These are phyloP conservation scores for Anneissia japonica DNA, from an alignment of 35 echinoderm and acorn worm species.

Conservation along the genomic window DNA sequence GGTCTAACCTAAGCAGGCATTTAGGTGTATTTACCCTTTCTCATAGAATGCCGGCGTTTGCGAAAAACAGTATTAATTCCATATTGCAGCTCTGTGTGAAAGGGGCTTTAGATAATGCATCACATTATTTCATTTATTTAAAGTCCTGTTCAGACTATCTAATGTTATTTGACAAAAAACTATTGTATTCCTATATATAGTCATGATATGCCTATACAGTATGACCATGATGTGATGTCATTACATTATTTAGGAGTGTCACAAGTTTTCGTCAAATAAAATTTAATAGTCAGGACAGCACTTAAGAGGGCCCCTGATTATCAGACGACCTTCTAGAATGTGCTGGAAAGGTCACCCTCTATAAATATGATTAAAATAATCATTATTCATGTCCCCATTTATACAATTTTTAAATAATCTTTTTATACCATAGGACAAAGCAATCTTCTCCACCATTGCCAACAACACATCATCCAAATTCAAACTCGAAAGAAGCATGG, in stretches of 20 bases:
- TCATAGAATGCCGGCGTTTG: too few relatives aligned
- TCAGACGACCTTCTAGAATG: neutral
- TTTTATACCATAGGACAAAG: conserved; percentile 4
- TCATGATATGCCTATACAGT: too few relatives aligned
- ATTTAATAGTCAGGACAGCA: neutral
- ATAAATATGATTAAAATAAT: neutral
- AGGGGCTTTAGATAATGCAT: too few relatives aligned
- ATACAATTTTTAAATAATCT: neutral
- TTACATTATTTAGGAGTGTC: neutral
- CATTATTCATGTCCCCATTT: neutral
- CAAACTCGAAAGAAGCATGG: conserved; percentile 35
- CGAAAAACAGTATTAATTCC: too few relatives aligned
- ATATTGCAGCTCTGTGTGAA: too few relatives aligned
- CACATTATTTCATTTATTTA: too few relatives aligned
- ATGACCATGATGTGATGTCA: too few relatives aligned
- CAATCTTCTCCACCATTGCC: conserved; percentile 12
- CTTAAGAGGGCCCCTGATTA: neutral
- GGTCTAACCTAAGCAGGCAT: too few relatives aligned
- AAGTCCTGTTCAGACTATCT: too few relatives aligned
- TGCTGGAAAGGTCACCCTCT: neutral
- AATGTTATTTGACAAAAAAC: too few relatives aligned
- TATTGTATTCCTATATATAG: too few relatives aligned
- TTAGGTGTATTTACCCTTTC: too few relatives aligned
- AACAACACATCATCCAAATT: conserved; percentile 19
- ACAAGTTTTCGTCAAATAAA: neutral